Evolutionary conservation across 2,113 vertebrate species (phyloP), one percentile per base, ranked within the genome.

Genomic region (Saccopteryx bilineata): DNA sequence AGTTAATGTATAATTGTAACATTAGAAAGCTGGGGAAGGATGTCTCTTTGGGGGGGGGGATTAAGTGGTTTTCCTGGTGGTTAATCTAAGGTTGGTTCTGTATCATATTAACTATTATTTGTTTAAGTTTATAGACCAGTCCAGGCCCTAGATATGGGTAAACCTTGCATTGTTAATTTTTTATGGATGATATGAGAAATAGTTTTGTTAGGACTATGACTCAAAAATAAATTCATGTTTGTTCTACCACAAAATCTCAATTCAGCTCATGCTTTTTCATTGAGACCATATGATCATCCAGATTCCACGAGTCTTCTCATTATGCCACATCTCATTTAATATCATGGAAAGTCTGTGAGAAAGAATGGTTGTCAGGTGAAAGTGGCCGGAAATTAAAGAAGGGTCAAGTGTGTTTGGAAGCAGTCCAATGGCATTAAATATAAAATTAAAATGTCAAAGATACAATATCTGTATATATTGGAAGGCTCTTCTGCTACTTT

Each of bases 1-100:
- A 52, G 56, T 92, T 96, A 91, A 85, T 93, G 28, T 90, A 31
- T 87, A 91, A 79, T 68, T 90, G 7, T 66, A 93, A 86, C 28
- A 91, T 84, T 31, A 92, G 81, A 87, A 91, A 89, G 1, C 39
- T 26, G 18, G 61, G 31, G 39, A 84, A 76, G n/a, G n/a, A 28
- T 81, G 4, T 33, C 28, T 90, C 8, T 23, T 95, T 84, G 91
- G 14, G 3, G 68, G 14, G 9, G 14, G 3, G 68, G 11, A 7
- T 46, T 69, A 71, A 92, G 48, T 94, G 54, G 15, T 90, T 96
- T 97, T 95, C 9, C 24, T 87, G 39, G 46, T 87, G 52, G 21
- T 65, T 93, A 71, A 76, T 92, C 60, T 58, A 89, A 95, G 18
- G 23, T 83, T 96, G 50, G 5, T 89, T 91, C 58, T 91, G 86